A percentile compares a stretch with the other conserved stretches of the same genome.
phyloP scores from a whole-genome alignment of 2,113 vertebrate species.

The Crotalus helleri region DNA sequence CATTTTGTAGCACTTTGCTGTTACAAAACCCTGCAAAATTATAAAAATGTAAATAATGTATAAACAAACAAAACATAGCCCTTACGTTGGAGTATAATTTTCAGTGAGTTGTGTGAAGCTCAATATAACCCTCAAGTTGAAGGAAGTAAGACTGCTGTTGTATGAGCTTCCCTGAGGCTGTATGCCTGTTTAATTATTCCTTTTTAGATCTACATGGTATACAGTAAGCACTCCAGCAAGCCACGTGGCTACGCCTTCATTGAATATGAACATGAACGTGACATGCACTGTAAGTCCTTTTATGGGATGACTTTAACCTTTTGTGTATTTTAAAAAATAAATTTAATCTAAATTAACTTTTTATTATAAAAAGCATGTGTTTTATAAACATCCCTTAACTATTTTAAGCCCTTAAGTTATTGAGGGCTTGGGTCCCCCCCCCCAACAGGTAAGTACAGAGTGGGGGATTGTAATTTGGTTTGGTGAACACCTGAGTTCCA shows the following conservation, averaged over 20 bases:
- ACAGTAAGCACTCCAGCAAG: constrained; percentile 88
- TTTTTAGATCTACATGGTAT: constrained; percentile 88
- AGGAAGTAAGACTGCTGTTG: too few species aligned
- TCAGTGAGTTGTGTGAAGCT: too few species aligned
- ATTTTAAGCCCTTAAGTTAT: constrained; percentile 10
- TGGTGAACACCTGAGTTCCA: constrained; percentile 25
- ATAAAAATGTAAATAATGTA: too few species aligned
- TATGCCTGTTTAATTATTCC: background rate
- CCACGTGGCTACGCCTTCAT: constrained; percentile 94
- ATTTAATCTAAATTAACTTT: background rate
- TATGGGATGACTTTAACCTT: background rate
- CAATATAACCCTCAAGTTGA: too few species aligned
- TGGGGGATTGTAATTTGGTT: constrained; percentile 3
- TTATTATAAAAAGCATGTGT: constrained; percentile 13
- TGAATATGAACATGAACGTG: constrained; percentile 91
- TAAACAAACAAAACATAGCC: too few species aligned
- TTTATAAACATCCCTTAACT: constrained; percentile 2
- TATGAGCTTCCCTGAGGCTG: too few species aligned
- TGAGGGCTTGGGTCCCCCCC: constrained; percentile 9
- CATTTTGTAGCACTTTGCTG: too few species aligned
- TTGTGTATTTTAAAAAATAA: background rate
- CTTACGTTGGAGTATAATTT: too few species aligned
- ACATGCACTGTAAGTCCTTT: constrained; percentile 87
- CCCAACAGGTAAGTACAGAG: constrained; percentile 26
- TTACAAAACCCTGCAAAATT: too few species aligned